Base-by-base conservation (phyloP, 2,797 vertebrate genomes). In the Delichon dasypus region DNA sequence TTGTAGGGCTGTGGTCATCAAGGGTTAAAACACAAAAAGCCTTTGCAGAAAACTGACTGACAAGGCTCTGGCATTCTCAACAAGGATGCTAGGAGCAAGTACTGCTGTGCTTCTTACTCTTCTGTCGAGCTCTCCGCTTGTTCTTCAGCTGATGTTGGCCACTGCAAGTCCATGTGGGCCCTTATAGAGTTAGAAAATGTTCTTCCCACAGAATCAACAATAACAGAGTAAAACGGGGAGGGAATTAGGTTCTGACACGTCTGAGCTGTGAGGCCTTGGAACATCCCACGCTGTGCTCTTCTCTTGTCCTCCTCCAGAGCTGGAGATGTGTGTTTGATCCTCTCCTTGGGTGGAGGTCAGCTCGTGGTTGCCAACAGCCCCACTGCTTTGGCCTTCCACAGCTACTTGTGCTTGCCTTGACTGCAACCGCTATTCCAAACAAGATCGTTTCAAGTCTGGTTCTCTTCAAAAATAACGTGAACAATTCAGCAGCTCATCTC, bases 211-310 rank as follows among this genome's bases (percentile, higher is more conserved):
- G 67, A 75, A 72, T 57, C 74, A 54, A 13, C 22, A 29, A 2
- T 16, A 72, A 16, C 45, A 34, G 53, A 88, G 34, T 8, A 23
- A 64, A 61, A 30, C 0, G 1, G 5, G 26, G 7, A 12, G 10
- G 42, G 4, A 67, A 45, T 79, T 57, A 16, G 62, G 18, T 57
- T 65, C 47, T 54, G n/a, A 12, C 47, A 7, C n/a, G n/a, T 83
- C 58, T 91, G 60, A 79, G 67, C 73, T 85, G 23, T 50, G 82
- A 70, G 51, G 21, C 90, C 64, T 89, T 79, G 62, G 40, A 30
- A 19, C n/a, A 29, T 68, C 54, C 50, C 29, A 17, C 19, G 1
- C 47, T 48, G 40, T 44, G 57, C 38, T 55, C 22, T 57, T 78
- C 30, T 75, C 72, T 57, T 53, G 10, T 0, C 11, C 44, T 87